Evolutionary conservation across 2,113 vertebrate genomes (phyloP), one percentile per base, ranked within the genome.

Genomic region (Leucosticte australis): DNA sequence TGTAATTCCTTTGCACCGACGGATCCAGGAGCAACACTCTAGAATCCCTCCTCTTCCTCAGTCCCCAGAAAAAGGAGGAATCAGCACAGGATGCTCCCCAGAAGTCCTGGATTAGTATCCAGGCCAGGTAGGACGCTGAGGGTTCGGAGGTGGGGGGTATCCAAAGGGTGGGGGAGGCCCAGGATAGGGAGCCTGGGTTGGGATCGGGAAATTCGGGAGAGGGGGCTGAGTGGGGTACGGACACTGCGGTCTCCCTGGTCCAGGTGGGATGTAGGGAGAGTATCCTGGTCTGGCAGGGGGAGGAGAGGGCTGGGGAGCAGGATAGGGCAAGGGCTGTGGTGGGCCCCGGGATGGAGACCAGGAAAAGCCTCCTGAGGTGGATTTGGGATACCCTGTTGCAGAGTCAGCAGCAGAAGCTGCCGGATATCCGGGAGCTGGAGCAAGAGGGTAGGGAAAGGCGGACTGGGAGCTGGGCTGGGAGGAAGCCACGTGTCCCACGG

Each of bases 71-170:
- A 28, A 39, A 46, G 87, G 77, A 53, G 50, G 88, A 87, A 60
- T 31, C 46, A 39, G 52, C 44, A 26, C 31, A 63, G 44, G 89
- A 42, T 0, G 2, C 59, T 63, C 60, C 62, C 46, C 33, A 1
- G 35, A 42, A 75, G 16, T 14, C 21, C 41, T 0, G 47, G 15
- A n/a, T 88, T 97, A 98, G 83, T 98, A 98, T 26, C 98, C 94
- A 20, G 97, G 96, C 98, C 98, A 98, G 80, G 92, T 5, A 9
- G 97, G 97, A 77, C 95, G 98, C 65, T 37, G 98, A 33, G 98
- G 97, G 4, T 97, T 96, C 1, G 97, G 96, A 64, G 88, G 88
- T 0, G 95, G 95, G 1, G 97, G 89, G 74, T 97, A 98, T 53
- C 98, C 97, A 20, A 97, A 98, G 28, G 98, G 80, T 6, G 77